These are phyloP conservation scores for Tichodroma muraria DNA, from an alignment of 2,113 vertebrate genomes.

Conservation along the genomic window DNA sequence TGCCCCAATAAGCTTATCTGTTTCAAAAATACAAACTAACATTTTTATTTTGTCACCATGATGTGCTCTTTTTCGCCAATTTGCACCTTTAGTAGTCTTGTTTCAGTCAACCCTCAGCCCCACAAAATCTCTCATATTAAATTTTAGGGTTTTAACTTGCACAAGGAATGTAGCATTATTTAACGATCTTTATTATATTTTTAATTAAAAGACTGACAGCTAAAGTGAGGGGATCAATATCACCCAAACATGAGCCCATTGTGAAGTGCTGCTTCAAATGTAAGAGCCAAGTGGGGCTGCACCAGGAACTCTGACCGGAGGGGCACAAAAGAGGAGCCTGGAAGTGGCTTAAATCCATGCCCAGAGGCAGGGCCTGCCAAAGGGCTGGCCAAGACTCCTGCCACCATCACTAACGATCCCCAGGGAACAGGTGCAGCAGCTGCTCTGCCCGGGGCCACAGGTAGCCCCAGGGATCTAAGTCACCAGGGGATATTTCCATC, in stretches of 20 bases:
- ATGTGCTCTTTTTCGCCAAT: neutral
- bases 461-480: neutral
- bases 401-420: neutral
- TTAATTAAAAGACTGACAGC: neutral
- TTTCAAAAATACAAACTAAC: neutral
- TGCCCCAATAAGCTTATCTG: neutral
- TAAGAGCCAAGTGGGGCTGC: neutral
- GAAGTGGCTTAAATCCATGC: neutral
- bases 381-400: neutral
- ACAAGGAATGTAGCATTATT: neutral
- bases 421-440: neutral
- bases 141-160: neutral
- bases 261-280: neutral
- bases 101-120: neutral
- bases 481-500: neutral
- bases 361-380: neutral
- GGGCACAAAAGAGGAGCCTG: neutral
- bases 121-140: neutral
- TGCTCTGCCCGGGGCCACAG: neutral
- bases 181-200: neutral
- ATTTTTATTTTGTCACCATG: neutral
- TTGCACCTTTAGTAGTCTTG: neutral
- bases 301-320: neutral
- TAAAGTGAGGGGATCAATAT: neutral
- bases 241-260: neutral